Base-by-base conservation (phyloP, 2,888 invertebrate species). In the Ophion slaviceki region DNA sequence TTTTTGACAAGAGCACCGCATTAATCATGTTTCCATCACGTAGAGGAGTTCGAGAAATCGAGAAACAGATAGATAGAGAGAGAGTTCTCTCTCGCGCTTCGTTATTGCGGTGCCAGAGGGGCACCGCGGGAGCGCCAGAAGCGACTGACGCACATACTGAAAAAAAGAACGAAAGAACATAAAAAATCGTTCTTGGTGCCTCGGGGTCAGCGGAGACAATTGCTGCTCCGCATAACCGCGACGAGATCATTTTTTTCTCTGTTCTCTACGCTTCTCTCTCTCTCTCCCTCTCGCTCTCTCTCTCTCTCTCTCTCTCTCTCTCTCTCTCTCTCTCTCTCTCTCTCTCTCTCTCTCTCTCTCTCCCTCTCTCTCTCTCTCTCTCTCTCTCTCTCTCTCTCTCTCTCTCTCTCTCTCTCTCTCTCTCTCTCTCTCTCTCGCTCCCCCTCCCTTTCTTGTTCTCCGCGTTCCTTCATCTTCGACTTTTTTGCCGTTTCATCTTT, bases 151-250 rank as follows among this genome's bases (percentile, higher is more conserved):
- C 57, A 32, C 76, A 64, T 53, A 61, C 20, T 11, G 71, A 70
- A 47, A 77, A 17, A 59, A 64, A 14, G 17, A 53, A 53, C 53
- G 53, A 14, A 53, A 53, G 53, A 53, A 17, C 14, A 53, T 53
- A 80, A 68, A 76, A 84, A 80, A 78, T 86, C 80, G 86, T 83
- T 84, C 72, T 82, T 74, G 67, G 82, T 83, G 82, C 87, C 86
- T 80, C 66, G 71, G 81, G 85, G 86, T 82, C 88, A 84, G 82
- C 72, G 80, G 88, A 85, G 88, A 89, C 90, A 88, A 90, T 90
- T 89, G 85, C 83, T 79, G 84, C 75, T 76, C 81, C 82, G 87
- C 85, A 88, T 85, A 86, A 83, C 87, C 88, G 88, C 89, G 89
- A 90, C 88, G 88, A 85, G 87, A 86, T 87, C 84, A 59, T 87